These are phyloP conservation scores for Palaemon carinicauda DNA, from an alignment of 1,140 invertebrate species.

Conservation along the genomic window DNA sequence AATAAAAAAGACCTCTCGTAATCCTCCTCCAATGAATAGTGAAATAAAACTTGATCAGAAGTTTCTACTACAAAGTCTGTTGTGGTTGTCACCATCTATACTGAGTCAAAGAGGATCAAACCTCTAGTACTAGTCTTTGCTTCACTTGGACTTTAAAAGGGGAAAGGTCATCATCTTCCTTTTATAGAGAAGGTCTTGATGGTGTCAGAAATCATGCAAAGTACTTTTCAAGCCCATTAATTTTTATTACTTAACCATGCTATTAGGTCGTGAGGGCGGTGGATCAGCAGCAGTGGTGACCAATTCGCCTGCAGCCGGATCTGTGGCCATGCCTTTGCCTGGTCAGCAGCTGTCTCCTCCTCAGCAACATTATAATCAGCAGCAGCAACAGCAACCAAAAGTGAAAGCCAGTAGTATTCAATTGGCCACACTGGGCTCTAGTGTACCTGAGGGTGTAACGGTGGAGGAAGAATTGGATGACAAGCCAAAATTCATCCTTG, in stretches of 20 bases:
- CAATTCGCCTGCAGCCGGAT: conserved; percentile 10
- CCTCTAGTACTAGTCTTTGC: too few relatives aligned
- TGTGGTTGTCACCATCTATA: too few relatives aligned
- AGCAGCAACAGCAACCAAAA: conserved; percentile 39
- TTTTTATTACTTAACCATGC: too few relatives aligned
- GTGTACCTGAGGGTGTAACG: neutral
- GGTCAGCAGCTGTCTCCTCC: conserved; percentile 8
- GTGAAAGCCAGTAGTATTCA: conserved; percentile 36
- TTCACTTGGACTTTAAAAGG: too few relatives aligned
- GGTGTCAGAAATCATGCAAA: too few relatives aligned
- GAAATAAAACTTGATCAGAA: too few relatives aligned
- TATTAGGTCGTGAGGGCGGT: conserved; percentile 11
- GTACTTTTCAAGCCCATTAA: too few relatives aligned
- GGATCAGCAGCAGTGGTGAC: conserved; percentile 25
- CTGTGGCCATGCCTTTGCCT: conserved; percentile 24
- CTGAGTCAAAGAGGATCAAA: too few relatives aligned
- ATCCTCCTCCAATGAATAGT: neutral
- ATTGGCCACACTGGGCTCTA: conserved; percentile 1
- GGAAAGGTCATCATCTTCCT: too few relatives aligned
- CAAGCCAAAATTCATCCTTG: conserved; percentile 76
- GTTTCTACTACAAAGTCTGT: too few relatives aligned
- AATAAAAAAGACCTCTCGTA: neutral
- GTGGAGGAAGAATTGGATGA: conserved; percentile 67
- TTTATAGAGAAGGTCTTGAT: too few relatives aligned
- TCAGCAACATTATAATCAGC: neutral